phyloP scores from a whole-genome alignment of 1,140 invertebrate species.

The Antheraea pernyi region DNA sequence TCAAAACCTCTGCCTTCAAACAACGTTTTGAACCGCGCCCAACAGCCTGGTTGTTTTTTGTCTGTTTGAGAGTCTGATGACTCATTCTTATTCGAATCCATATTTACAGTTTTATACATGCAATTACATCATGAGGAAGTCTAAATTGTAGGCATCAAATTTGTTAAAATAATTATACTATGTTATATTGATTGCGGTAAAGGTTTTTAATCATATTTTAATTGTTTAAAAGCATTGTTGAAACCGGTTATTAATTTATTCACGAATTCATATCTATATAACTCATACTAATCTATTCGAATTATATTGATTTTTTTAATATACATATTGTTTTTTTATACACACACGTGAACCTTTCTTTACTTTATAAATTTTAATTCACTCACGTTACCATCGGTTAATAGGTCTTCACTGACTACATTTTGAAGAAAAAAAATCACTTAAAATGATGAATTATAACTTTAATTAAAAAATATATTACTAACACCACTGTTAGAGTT shows the following conservation, averaged over 20 bases:
- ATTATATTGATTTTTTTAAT: too few relatives aligned
- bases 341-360: too few relatives aligned
- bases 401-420: background rate
- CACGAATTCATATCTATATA: too few relatives aligned
- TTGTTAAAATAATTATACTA: background rate
- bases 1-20: constrained; percentile 72
- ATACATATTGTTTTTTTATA: too few relatives aligned
- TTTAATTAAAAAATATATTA: background rate
- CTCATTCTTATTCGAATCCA: constrained; percentile 28
- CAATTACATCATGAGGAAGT: constrained; percentile 10
- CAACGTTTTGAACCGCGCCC: constrained; percentile 62
- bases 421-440: background rate
- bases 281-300: too few relatives aligned
- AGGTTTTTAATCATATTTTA: background rate
- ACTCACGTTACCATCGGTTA: background rate
- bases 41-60: constrained; percentile 49
- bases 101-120: constrained; percentile 20
- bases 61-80: constrained; percentile 23
- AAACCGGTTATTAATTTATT: background rate
- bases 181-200: background rate
- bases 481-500: background rate
- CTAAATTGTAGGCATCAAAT: background rate
- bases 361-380: background rate
- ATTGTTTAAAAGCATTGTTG: too few relatives aligned
- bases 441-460: background rate